Evolutionary conservation across 1,140 invertebrate species (phyloP).

Genomic region (Xylocopa sonorina): DNA sequence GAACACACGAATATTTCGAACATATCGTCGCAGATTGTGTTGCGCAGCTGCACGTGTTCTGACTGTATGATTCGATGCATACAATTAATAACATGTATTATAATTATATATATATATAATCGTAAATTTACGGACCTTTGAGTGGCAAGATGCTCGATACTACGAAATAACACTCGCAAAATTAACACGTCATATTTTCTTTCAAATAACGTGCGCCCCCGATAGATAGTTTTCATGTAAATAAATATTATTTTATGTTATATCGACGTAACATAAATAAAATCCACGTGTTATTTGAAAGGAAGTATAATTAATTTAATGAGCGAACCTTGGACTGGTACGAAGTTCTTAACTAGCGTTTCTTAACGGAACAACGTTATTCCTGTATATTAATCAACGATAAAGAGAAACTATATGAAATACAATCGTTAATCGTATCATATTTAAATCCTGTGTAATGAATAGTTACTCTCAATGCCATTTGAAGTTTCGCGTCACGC

Average conservation of each 20-base stretch:
- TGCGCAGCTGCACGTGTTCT: constrained; percentile 19
- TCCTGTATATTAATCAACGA: neutral
- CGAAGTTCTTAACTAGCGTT: constrained; percentile 17
- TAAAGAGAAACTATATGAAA: constrained; percentile 2
- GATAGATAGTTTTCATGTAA: neutral
- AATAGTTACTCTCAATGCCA: neutral
- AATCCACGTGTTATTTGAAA: neutral
- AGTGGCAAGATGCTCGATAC: constrained; percentile 6
- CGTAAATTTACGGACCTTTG: no score
- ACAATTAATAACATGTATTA: neutral
- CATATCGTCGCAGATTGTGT: constrained; percentile 39
- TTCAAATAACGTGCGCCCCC: neutral
- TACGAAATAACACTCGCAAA: neutral
- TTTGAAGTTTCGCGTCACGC: neutral
- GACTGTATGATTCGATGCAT: neutral
- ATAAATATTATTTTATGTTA: neutral
- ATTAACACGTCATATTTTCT: constrained; percentile 26
- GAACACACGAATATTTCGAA: constrained; percentile 21
- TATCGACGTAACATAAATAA: neutral
- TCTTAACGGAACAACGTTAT: neutral
- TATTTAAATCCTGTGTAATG: constrained; percentile 1
- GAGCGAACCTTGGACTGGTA: neutral
- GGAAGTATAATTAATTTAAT: constrained; percentile 17
- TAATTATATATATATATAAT: no score
- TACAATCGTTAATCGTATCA: constrained; percentile 1